These are phyloP conservation scores for Entomobrya multifasciata DNA, from an alignment of 2,888 invertebrate genomes.

Conservation along the genomic window DNA sequence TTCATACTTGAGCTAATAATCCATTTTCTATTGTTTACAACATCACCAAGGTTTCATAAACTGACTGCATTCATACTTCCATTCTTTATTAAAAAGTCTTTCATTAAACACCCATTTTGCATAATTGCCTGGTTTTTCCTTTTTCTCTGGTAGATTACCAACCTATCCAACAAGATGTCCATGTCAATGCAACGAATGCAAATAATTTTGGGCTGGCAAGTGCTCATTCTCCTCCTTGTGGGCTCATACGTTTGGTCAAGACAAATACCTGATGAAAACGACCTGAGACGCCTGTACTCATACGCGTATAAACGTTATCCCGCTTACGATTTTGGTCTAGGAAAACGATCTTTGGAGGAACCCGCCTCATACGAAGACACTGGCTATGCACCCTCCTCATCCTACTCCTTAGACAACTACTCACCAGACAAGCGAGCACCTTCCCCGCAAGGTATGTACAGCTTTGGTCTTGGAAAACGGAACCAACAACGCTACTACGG, in stretches of 20 bases:
- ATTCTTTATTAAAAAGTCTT: too few species aligned
- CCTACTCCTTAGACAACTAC: constrained; percentile 70
- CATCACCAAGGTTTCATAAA: too few species aligned
- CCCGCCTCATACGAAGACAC: constrained; percentile 76
- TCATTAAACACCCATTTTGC: too few species aligned
- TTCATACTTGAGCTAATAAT: too few species aligned
- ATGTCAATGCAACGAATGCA: constrained; percentile 77
- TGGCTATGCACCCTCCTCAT: constrained; percentile 55
- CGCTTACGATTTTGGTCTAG: constrained; percentile 78
- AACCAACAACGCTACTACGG: constrained; percentile 76
- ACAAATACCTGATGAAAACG: constrained; percentile 77
- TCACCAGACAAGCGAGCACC: constrained; percentile 54
- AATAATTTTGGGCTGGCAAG: constrained; percentile 74
- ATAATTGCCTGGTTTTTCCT: too few species aligned
- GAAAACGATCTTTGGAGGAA: constrained; percentile 76
- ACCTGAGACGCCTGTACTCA: constrained; percentile 73
- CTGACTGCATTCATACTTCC: too few species aligned
- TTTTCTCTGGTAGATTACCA: too few species aligned
- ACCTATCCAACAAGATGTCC: constrained; percentile 28
- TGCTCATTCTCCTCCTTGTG: constrained; percentile 76
- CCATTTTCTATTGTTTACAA: too few species aligned
- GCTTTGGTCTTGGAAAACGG: constrained; percentile 78
- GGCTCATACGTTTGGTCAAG: constrained; percentile 77
- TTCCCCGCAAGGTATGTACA: constrained; percentile 73
- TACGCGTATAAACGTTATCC: constrained; percentile 76